Evolutionary conservation across 1,140 invertebrate species (phyloP).

Genomic region (Nephila pilipes): DNA sequence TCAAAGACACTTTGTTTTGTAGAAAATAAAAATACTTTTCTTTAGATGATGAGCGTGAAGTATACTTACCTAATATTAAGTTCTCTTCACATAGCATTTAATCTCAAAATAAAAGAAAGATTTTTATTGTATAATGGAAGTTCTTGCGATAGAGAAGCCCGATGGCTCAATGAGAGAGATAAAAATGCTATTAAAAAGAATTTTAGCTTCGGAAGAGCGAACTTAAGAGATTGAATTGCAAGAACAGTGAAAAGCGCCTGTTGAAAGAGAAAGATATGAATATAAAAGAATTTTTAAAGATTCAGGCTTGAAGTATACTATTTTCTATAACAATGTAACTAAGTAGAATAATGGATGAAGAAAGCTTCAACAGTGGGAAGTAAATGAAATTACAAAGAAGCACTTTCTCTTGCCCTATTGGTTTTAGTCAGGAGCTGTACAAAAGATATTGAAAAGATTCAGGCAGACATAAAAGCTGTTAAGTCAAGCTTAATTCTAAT

Average conservation of each 20-base stretch:
- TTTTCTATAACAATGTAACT: background rate
- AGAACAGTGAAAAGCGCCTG: background rate
- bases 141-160: background rate
- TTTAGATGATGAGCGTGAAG: background rate
- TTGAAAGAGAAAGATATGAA: background rate
- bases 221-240: background rate
- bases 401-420: no score
- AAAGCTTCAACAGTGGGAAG: background rate
- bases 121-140: background rate
- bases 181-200: background rate
- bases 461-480: background rate
- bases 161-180: background rate
- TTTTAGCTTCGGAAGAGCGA: background rate
- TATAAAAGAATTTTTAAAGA: background rate
- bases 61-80: background rate
- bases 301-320: background rate
- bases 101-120: background rate
- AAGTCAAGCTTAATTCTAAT: background rate
- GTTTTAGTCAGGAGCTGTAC: no score
- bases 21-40: background rate
- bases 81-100: background rate
- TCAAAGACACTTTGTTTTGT: background rate
- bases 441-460: no score
- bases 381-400: background rate
- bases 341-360: background rate